Evolutionary conservation across 2,113 vertebrate genomes (phyloP), one percentile per base, ranked within the genome.

Genomic region (Parus major): DNA sequence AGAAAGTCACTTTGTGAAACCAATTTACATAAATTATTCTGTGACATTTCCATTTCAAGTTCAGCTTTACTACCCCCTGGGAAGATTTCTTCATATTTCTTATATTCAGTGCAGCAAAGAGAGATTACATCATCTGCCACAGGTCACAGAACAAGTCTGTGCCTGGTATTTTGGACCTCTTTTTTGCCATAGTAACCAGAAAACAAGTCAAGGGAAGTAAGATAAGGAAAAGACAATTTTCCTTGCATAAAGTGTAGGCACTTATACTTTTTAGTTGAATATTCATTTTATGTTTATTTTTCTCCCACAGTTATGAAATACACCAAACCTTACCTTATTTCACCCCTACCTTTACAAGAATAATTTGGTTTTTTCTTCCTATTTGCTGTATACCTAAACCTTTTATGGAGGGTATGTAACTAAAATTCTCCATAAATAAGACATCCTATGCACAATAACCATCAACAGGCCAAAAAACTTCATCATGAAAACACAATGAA

Each of bases 41-140:
- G 63, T 63, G 41, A 69, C 31, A 49, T 60, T 90, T 82, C 56
- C 5, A 4, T 50, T 92, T 83, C 71, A 70, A 57, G 35, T 65
- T 95, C 41, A 69, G 36, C 60, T 79, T 68, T 64, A 46, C 50
- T 77, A 82, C 39, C 33, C 42, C 3, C 6, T 64, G 73, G 92
- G 47, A 92, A 92, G 24, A 59, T 63, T 90, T 96, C 53, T 88
- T 93, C 24, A 4, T 55, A 42, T 68, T 95, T 92, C 56, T 56
- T 31, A 44, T 4, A 88, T 27, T 80, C 71, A 36, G 39, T 63
- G 16, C 33, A 90, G 47, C 63, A 73, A 63, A 86, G 29, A 56
- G 17, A 84, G 44, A 88, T 78, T 36, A 42, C 76, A 65, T 76
- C 24, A 80, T 27, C 60, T 49, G 36, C 39, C 20, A 71, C 7